A percentile compares a stretch with the other conserved stretches of the same genome.
phyloP scores from a whole-genome alignment of 2,888 invertebrate species.

The Tiphia femorata region DNA sequence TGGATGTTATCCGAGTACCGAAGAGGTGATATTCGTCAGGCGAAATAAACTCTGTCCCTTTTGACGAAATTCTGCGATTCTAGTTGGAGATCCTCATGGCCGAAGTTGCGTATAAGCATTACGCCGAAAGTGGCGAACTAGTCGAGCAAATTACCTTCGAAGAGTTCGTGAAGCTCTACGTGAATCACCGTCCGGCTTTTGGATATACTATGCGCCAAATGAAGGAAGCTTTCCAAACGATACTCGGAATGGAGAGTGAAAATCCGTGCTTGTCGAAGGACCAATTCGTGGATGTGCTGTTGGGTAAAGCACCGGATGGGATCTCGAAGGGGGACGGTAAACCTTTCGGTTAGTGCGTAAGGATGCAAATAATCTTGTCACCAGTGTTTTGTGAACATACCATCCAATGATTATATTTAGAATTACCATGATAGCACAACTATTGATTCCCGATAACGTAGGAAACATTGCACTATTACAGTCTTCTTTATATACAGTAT shows the following conservation, averaged over 20 bases:
- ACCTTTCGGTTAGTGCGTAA: slow-evolving; percentile 31
- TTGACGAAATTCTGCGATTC: slow-evolving; percentile 1
- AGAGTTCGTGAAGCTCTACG: slow-evolving; percentile 76
- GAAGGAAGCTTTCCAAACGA: slow-evolving; percentile 69
- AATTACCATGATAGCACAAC: too few relatives aligned
- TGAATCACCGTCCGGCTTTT: slow-evolving; percentile 77
- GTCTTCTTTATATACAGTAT: too few relatives aligned
- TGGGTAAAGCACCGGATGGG: slow-evolving; percentile 53
- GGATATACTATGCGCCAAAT: slow-evolving; percentile 70
- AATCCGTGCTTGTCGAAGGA: slow-evolving; percentile 62
- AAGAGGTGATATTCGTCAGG: too few relatives aligned
- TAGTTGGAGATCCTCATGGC: slow-evolving; percentile 75
- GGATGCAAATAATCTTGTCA: too few relatives aligned
- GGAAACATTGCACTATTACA: too few relatives aligned
- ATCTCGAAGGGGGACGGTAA: not conserved
- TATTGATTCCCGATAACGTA: too few relatives aligned
- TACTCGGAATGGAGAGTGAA: slow-evolving; percentile 9
- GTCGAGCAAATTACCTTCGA: slow-evolving; percentile 75
- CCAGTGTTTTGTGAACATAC: too few relatives aligned
- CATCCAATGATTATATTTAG: too few relatives aligned
- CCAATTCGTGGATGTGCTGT: slow-evolving; percentile 69
- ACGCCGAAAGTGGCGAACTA: slow-evolving; percentile 67
- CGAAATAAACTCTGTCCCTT: not conserved
- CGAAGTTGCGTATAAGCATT: slow-evolving; percentile 73
- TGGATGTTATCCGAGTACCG: slow-evolving; percentile 82